Evolutionary conservation across 1,140 invertebrate genomes (phyloP).

Genomic region (Dinoponera quadriceps): DNA sequence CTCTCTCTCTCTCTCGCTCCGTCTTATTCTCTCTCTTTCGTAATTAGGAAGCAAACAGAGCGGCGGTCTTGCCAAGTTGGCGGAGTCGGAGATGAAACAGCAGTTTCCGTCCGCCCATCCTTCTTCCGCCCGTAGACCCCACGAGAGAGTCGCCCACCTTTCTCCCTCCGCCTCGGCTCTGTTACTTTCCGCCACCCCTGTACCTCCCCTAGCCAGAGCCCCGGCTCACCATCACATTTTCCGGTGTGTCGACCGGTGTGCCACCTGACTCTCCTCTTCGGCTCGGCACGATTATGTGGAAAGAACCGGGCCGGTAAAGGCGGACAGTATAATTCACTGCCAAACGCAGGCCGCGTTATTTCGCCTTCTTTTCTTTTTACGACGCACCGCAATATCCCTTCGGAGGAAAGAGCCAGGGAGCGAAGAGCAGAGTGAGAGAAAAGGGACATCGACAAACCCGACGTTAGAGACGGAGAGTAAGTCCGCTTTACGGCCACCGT

Average conservation of each 20-base stretch:
- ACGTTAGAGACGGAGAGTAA: slow-evolving; percentile 15
- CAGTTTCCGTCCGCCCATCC: slow-evolving; percentile 76
- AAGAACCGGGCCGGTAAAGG: slow-evolving; percentile 45
- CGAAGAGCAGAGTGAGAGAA: too few relatives aligned
- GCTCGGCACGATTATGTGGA: slow-evolving; percentile 44
- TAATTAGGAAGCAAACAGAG: slow-evolving; percentile 81
- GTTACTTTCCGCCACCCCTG: neutral
- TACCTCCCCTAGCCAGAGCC: slow-evolving; percentile 15
- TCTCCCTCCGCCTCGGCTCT: slow-evolving; percentile 3
- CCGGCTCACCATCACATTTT: slow-evolving; percentile 42
- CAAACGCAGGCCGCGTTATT: slow-evolving; percentile 61
- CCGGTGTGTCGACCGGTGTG: slow-evolving; percentile 47
- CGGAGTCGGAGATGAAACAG: slow-evolving; percentile 79
- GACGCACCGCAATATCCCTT: slow-evolving; percentile 28
- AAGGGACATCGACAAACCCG: neutral
- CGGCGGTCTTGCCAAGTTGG: slow-evolving; percentile 79
- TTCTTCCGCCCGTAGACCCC: slow-evolving; percentile 63
- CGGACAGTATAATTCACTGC: slow-evolving; percentile 69
- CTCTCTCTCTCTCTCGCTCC: slow-evolving; percentile 7
- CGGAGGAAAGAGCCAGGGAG: neutral
- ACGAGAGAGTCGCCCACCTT: slow-evolving; percentile 4
- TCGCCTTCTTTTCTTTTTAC: slow-evolving; percentile 35
- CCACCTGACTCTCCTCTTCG: slow-evolving; percentile 61
- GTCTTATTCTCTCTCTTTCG: slow-evolving; percentile 74
- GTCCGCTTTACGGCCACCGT: slow-evolving; percentile 1